Conservation (phyloP, 2,797 vertebrate genomes). For the Phoebastria nigripes region DNA sequence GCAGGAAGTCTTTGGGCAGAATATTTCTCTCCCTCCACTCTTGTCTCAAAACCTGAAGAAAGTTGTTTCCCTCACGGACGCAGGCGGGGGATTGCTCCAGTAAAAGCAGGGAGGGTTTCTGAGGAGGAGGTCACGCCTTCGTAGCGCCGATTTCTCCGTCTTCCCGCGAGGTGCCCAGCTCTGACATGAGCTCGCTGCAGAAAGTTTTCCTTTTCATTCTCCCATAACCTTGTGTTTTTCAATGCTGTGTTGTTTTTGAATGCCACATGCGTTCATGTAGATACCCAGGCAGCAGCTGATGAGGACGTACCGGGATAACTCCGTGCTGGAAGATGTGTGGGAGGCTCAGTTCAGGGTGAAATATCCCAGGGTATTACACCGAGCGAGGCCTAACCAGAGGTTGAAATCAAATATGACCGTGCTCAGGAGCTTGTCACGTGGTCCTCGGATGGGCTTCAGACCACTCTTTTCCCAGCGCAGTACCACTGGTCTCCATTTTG, state of each 20-base stretch:
- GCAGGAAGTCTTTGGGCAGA: neutral
- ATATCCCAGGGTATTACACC: neutral
- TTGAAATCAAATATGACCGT: neutral
- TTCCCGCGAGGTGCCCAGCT: fast-evolving
- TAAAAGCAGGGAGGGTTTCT: neutral
- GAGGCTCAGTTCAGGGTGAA: neutral
- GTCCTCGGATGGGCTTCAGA: neutral
- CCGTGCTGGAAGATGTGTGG: neutral
- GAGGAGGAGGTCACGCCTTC: neutral
- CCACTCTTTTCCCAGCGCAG: neutral
- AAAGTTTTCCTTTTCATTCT: neutral
- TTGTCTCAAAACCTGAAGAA: neutral
- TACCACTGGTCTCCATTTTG: neutral
- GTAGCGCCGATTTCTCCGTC: fast-evolving
- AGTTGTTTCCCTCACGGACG: neutral
- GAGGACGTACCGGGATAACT: neutral
- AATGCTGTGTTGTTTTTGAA: neutral
- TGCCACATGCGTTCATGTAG: neutral
- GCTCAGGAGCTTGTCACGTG: neutral
- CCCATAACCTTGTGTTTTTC: fast-evolving
- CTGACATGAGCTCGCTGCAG: neutral
- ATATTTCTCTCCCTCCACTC: neutral
- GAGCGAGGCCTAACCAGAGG: neutral
- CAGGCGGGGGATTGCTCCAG: neutral
- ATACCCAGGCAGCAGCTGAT: neutral